phyloP scores from a whole-genome alignment of 2,113 vertebrate genomes.

The Ciconia boyciana region DNA sequence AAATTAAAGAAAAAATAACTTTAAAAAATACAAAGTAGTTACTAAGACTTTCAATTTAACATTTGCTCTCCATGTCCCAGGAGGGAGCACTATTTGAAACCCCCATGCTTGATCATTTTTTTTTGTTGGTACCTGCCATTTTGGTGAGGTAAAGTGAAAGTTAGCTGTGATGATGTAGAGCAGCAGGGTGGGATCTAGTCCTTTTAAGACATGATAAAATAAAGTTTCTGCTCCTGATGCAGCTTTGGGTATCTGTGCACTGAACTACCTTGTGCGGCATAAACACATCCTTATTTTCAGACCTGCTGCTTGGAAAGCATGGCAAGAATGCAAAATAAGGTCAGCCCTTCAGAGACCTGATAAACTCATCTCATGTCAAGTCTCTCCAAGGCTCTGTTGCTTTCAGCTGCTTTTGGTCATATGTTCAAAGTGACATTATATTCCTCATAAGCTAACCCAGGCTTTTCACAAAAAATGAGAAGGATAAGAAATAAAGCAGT shows the following conservation, averaged over 20 bases:
- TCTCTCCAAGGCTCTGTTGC: not conserved
- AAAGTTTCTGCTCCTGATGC: not conserved
- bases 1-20: not conserved
- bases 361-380: fast-evolving
- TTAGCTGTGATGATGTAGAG: not conserved
- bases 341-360: not conserved
- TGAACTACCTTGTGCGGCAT: not conserved
- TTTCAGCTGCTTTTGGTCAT: not conserved
- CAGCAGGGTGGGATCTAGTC: fast-evolving
- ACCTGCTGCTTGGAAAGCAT: not conserved
- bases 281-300: not conserved
- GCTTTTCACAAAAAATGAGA: not conserved
- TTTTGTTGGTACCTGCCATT: not conserved
- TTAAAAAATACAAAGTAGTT: not conserved
- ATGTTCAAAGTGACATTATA: fast-evolving
- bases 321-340: too few relatives aligned
- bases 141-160: not conserved
- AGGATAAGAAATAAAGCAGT: not conserved
- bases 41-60: not conserved
- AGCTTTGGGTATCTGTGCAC: not conserved
- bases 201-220: not conserved
- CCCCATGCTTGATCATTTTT: too few relatives aligned
- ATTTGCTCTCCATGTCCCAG: not conserved
- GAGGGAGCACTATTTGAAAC: not conserved
- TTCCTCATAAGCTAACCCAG: not conserved